Conservation (phyloP, 2,888 invertebrate species). For the Drosophila sordidula region DNA sequence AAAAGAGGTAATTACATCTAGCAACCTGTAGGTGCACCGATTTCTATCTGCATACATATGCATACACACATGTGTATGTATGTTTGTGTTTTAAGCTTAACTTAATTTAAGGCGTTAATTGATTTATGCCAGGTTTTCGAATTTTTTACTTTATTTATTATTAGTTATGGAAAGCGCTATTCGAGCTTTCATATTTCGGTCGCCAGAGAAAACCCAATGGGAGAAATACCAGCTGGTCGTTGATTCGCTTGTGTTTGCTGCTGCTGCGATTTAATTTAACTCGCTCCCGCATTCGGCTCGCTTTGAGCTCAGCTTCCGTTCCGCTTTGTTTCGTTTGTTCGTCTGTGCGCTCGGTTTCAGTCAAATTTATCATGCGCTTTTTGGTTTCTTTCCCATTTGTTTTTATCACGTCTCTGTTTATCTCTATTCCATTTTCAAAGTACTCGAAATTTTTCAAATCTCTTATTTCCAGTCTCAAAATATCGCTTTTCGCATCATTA, state of each 20-base stretch:
- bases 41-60: constrained; percentile 9
- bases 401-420: constrained; percentile 50
- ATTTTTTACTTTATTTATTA: constrained; percentile 16
- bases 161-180: constrained; percentile 38
- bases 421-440: constrained; percentile 32
- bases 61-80: constrained; percentile 7
- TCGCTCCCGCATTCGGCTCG: constrained; percentile 49
- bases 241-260: constrained; percentile 39
- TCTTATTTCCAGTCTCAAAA: constrained; percentile 18
- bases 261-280: constrained; percentile 57
- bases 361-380: constrained; percentile 39
- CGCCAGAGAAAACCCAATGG: constrained; percentile 30
- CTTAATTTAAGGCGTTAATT: constrained; percentile 53
- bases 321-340: constrained; percentile 47
- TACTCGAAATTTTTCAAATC: constrained; percentile 21
- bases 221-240: constrained; percentile 50
- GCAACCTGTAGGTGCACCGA: constrained; percentile 53
- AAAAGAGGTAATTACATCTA: constrained; percentile 65
- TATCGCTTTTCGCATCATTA: constrained; percentile 18
- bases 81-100: constrained; percentile 16
- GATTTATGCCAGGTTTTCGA: constrained; percentile 40
- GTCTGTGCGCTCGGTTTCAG: constrained; percentile 28
- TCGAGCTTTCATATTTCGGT: constrained; percentile 42
- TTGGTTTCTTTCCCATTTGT: constrained; percentile 30
- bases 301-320: constrained; percentile 66